These are phyloP conservation scores for Perccottus glenii DNA, from an alignment of 2,113 vertebrate species.

Conservation along the genomic window DNA sequence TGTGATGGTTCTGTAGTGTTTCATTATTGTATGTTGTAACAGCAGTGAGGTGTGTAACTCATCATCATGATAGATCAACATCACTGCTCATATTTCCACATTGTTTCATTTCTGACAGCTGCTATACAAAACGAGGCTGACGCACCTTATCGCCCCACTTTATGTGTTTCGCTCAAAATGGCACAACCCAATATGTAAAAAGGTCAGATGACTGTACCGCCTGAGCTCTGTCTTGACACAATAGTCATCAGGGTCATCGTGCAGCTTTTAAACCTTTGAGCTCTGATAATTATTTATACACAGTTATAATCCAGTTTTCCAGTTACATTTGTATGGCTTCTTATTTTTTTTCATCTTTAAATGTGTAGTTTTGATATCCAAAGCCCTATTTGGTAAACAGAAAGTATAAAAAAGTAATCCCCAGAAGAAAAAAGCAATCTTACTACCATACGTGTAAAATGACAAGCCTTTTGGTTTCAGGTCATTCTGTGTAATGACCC, in stretches of 20 bases:
- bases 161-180: not conserved
- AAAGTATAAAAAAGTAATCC: no score
- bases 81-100: not conserved
- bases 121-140: not conserved
- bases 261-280: no score
- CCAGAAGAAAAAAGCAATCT: no score
- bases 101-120: not conserved
- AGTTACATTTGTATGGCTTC: no score
- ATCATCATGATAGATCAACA: not conserved
- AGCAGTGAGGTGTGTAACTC: not conserved
- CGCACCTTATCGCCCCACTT: conserved; percentile 7
- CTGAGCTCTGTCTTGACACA: not conserved
- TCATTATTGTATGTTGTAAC: conserved; percentile 20
- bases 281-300: no score
- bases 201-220: conserved; percentile 3
- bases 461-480: no score
- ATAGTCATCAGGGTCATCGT: not conserved
- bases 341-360: no score
- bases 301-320: no score
- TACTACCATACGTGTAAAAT: no score
- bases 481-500: no score
- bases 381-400: no score
- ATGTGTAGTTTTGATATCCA: no score
- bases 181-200: not conserved
- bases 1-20: conserved; percentile 9